A percentile compares a stretch with the other conserved stretches of the same genome.
Evolutionary conservation across 2,113 vertebrate genomes (phyloP).

Genomic region (Climacteris rufus): DNA sequence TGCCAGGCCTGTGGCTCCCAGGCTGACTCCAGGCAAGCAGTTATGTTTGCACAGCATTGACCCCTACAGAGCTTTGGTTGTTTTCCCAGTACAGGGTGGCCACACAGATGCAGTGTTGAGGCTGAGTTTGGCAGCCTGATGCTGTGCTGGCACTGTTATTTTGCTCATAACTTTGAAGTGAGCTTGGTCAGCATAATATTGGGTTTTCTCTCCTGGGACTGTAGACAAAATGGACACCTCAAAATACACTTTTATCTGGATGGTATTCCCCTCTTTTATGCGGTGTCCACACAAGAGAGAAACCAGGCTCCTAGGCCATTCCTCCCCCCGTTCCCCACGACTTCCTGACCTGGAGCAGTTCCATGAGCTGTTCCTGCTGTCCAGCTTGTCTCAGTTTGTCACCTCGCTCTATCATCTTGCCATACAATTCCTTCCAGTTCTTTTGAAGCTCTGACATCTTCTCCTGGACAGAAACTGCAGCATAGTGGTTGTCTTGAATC

Average conservation of each 20-base stretch:
- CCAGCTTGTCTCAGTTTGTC: conserved; percentile 82
- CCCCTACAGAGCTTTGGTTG: neutral
- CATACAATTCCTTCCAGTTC: conserved; percentile 78
- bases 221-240: neutral
- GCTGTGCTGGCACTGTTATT: neutral
- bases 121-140: neutral
- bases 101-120: neutral
- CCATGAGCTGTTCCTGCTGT: conserved; percentile 86
- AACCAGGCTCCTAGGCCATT: neutral
- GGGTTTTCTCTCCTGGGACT: neutral
- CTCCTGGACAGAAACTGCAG: conserved; percentile 64
- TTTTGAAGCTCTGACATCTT: conserved; percentile 69
- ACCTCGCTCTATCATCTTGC: conserved; percentile 80
- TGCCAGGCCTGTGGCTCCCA: neutral
- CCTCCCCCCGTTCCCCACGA: neutral
- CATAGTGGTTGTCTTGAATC: conserved; percentile 64
- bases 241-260: neutral
- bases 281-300: neutral
- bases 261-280: neutral
- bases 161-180: neutral
- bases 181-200: neutral
- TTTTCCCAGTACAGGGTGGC: neutral
- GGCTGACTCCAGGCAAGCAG: neutral
- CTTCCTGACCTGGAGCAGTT: conserved; percentile 80
- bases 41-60: neutral